Evolutionary conservation across 64 coral and sea anemone genomes (phyloP), one percentile per base, ranked within the genome.

Genomic region (Dendrophyllia cribrosa): DNA sequence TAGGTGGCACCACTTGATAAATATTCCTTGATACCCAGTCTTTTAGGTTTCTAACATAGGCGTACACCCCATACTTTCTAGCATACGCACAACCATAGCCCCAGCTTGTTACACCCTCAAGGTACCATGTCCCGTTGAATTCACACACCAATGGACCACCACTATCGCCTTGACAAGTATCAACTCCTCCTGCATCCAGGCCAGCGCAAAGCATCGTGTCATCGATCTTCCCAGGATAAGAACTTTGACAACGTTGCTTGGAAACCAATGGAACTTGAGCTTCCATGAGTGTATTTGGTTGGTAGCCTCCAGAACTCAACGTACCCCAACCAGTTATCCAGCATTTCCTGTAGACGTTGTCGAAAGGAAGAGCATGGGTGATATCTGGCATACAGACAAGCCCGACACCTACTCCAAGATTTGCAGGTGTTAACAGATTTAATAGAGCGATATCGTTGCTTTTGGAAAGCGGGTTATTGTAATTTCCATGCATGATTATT

Each of bases 301-400:
- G 51, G 12, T 14, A 61, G 13, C 86, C 86, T 15, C 70, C 51
- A 20, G 71, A 62, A 11, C 51, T 8, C 26, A 88, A 34, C 3
- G 53, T 60, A 61, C 86, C 86, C 86, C 86, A 88, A 43, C 86
- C 86, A 43, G 86, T 88, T 61, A 76, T 88, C 47, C 52, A 88
- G 65, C 86, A 88, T 47, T 61, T 88, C 47, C 56, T 73, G 86
- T 72, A 52, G 5, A 72, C n/a, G 51, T 88, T 56, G 59, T 88
- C 86, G 58, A 88, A 22, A 55, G 86, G 86, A 13, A 88, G 86
- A 3, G 20, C 47, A 2, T 67, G 69, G 71, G 15, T 7, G 8
- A 20, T 73, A 65, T 73, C 68, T n/a, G 86, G 86, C 51, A 88
- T 13, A 45, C 86, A 88, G 24, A 88, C 71, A 64, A 72, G 72